Evolutionary conservation across 92 coral and sea anemone genomes (phyloP).

Genomic region (Scolanthus callimorphus): DNA sequence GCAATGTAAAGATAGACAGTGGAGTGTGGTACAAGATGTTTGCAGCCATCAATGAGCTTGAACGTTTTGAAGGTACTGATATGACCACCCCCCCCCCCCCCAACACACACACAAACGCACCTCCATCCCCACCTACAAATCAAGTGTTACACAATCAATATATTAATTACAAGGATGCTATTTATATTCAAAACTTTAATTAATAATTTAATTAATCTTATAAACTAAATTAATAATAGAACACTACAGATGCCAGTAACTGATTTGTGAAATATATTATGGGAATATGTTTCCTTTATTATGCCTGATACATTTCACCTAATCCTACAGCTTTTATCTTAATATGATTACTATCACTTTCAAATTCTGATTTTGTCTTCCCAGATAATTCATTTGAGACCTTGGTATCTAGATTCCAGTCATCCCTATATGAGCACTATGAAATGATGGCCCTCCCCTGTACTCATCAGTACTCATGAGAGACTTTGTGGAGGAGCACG

Average conservation of each 20-base stretch:
- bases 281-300: too few relatives aligned
- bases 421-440: slow-evolving; percentile 4
- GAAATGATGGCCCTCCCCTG: slow-evolving; percentile 10
- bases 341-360: too few relatives aligned
- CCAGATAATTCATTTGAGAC: slow-evolving; percentile 10
- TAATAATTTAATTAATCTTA: too few relatives aligned
- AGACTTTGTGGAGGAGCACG: slow-evolving; percentile 11
- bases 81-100: not conserved
- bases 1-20: not conserved
- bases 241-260: too few relatives aligned
- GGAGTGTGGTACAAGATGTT: slow-evolving; percentile 4
- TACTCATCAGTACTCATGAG: slow-evolving; percentile 1
- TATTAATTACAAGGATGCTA: too few relatives aligned
- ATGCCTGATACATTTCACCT: too few relatives aligned
- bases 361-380: too few relatives aligned
- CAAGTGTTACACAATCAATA: too few relatives aligned
- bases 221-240: too few relatives aligned
- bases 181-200: too few relatives aligned
- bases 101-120: not conserved
- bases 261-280: too few relatives aligned
- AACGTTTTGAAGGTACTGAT: slow-evolving; percentile 1
- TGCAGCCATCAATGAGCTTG: not conserved
- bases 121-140: not conserved
- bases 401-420: slow-evolving; percentile 13
- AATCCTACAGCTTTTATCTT: too few relatives aligned